Evolutionary conservation across 2,113 vertebrate species (phyloP).

Genomic region (Oreotrochilus melanogaster): DNA sequence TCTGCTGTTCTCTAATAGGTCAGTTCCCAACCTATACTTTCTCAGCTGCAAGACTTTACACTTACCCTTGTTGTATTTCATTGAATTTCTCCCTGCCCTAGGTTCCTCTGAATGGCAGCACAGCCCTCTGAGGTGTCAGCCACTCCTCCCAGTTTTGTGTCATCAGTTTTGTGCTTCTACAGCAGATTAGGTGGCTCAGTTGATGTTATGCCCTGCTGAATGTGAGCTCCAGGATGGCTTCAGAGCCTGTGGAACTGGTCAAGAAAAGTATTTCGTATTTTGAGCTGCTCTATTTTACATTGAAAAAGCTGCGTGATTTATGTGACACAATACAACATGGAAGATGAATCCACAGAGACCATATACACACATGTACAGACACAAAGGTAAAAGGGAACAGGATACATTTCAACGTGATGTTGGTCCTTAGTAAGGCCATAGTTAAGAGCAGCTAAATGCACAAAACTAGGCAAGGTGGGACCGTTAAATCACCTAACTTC

Average conservation of each 20-base stretch:
- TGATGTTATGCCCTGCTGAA: neutral
- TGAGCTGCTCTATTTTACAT: neutral
- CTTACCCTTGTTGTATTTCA: too few species aligned
- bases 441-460: constrained; percentile 6
- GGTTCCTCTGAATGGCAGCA: too few species aligned
- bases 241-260: neutral
- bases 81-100: too few species aligned
- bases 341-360: rapidly evolving
- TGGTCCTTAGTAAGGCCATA: constrained; percentile 7
- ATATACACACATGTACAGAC: neutral
- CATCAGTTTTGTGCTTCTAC: neutral
- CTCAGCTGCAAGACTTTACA: too few species aligned
- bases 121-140: too few species aligned
- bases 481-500: constrained; percentile 37
- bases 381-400: neutral
- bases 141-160: too few species aligned
- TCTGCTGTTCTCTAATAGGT: too few species aligned
- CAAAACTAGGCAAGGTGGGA: neutral
- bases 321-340: neutral
- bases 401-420: neutral
- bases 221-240: neutral
- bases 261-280: neutral
- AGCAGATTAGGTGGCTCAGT: neutral
- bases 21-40: too few species aligned
- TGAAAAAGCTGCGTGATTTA: neutral